Evolutionary conservation across 2,888 invertebrate genomes (phyloP).

Genomic region (Neoaliturus tenellus): DNA sequence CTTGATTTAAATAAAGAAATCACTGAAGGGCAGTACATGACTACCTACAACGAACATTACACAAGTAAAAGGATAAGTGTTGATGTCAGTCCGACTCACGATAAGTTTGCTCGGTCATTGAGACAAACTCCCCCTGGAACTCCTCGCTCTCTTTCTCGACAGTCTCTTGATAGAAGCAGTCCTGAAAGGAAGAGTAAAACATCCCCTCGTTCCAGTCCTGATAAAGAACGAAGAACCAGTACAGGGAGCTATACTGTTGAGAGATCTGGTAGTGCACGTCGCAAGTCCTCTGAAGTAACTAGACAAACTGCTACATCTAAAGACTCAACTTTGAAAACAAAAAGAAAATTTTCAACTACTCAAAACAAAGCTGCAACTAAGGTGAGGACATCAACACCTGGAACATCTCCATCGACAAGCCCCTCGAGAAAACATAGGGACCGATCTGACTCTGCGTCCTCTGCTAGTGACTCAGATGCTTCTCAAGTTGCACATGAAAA

Average conservation of each 20-base stretch:
- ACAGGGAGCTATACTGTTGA: constrained; percentile 65
- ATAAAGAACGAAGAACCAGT: constrained; percentile 64
- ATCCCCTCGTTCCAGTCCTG: constrained; percentile 62
- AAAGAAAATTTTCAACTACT: constrained; percentile 67
- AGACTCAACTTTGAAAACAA: constrained; percentile 61
- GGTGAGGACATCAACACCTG: constrained; percentile 69
- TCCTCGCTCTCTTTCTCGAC: constrained; percentile 62
- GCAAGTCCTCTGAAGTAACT: constrained; percentile 59
- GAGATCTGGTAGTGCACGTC: constrained; percentile 51
- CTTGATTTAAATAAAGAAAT: constrained; percentile 64
- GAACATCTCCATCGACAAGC: constrained; percentile 75
- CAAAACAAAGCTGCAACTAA: constrained; percentile 69
- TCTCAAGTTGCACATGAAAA: constrained; percentile 67
- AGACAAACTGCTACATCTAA: constrained; percentile 54
- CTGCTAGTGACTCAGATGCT: constrained; percentile 65
- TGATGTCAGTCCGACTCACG: constrained; percentile 83
- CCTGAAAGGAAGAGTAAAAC: constrained; percentile 65
- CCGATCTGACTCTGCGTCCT: constrained; percentile 58
- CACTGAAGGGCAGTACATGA: constrained; percentile 74
- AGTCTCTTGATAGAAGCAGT: constrained; percentile 69
- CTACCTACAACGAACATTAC: constrained; percentile 78
- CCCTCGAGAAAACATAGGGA: constrained; percentile 71
- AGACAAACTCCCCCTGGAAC: constrained; percentile 77
- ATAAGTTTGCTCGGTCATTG: constrained; percentile 85
- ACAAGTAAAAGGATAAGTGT: constrained; percentile 77